Percentiles rank a stretch among this genome's conserved stretches.
These are phyloP conservation scores for Drosophila robusta DNA, from an alignment of 2,888 invertebrate genomes.

Conservation along the genomic window DNA sequence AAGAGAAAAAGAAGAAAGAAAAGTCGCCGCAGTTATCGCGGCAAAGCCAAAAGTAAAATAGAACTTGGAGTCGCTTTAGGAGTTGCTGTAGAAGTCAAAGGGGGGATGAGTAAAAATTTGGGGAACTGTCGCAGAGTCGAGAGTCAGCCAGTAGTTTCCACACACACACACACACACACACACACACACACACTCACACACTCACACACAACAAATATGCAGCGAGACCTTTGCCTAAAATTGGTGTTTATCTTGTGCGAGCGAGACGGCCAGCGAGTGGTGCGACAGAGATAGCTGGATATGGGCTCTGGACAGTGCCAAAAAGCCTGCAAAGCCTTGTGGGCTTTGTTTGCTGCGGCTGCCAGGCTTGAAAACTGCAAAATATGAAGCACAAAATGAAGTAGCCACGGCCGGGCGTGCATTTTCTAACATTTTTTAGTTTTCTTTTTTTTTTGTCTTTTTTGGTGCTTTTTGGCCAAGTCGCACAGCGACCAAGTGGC, in stretches of 20 bases:
- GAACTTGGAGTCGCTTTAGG: slow-evolving; percentile 18
- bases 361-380: slow-evolving; percentile 52
- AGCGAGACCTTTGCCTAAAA: slow-evolving; percentile 73
- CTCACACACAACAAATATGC: slow-evolving; percentile 12
- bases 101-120: background rate
- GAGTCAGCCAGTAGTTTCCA: slow-evolving; percentile 12
- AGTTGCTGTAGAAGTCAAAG: background rate
- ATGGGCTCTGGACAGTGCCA: slow-evolving; percentile 47
- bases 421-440: slow-evolving; percentile 32
- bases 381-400: slow-evolving; percentile 74
- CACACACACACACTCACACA: background rate
- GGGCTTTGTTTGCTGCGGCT: slow-evolving; percentile 41
- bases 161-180: slow-evolving; percentile 5
- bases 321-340: slow-evolving; percentile 25
- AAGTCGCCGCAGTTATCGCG: slow-evolving; percentile 56
- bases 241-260: slow-evolving; percentile 74
- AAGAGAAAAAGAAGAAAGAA: slow-evolving; percentile 5
- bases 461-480: slow-evolving; percentile 23
- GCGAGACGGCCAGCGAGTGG: slow-evolving; percentile 13
- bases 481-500: slow-evolving; percentile 25
- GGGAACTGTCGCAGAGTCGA: slow-evolving; percentile 4
- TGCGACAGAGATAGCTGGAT: slow-evolving; percentile 1
- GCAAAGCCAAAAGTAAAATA: slow-evolving; percentile 22
- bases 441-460: slow-evolving; percentile 6
- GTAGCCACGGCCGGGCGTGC: slow-evolving; percentile 54